phyloP scores from a whole-genome alignment of 92 coral and sea anemone genomes.

The Phenganax marumi region DNA sequence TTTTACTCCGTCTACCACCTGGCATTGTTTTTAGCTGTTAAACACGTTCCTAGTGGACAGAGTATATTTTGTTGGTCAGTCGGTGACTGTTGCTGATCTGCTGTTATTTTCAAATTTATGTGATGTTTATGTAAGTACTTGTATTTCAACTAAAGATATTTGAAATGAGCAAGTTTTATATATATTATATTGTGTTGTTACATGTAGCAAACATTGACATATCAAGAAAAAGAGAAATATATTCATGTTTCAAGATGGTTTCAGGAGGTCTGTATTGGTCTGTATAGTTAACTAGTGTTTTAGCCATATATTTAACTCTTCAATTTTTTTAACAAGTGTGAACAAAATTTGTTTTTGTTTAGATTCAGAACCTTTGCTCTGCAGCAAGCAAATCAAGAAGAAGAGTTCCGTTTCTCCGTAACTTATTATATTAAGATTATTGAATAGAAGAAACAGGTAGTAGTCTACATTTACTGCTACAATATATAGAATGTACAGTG shows the following conservation, averaged over 20 bases:
- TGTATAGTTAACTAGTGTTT: not conserved
- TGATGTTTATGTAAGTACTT: conserved; percentile 31
- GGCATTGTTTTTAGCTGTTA: conserved; percentile 9
- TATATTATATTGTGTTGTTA: not conserved
- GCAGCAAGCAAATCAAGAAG: not conserved
- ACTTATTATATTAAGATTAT: conserved; percentile 16
- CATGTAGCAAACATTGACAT: conserved; percentile 37
- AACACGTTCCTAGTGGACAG: conserved; percentile 12
- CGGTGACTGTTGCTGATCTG: conserved; percentile 20
- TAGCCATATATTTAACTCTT: not conserved
- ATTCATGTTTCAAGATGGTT: conserved; percentile 89
- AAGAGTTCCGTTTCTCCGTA: conserved; percentile 8
- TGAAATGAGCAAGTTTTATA: not conserved
- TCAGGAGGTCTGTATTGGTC: conserved; percentile 60
- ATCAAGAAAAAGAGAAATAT: conserved; percentile 72
- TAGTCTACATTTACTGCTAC: no score
- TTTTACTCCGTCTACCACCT: not conserved
- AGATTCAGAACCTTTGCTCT: conserved; percentile 22
- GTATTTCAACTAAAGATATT: not conserved
- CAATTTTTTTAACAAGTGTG: not conserved
- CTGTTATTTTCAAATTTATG: conserved; percentile 14
- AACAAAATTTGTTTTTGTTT: not conserved
- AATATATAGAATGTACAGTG: no score
- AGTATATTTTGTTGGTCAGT: conserved; percentile 26
- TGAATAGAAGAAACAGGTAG: not conserved